phyloP scores from a whole-genome alignment of 1,140 invertebrate species.

The Rhopalosiphum padi region DNA sequence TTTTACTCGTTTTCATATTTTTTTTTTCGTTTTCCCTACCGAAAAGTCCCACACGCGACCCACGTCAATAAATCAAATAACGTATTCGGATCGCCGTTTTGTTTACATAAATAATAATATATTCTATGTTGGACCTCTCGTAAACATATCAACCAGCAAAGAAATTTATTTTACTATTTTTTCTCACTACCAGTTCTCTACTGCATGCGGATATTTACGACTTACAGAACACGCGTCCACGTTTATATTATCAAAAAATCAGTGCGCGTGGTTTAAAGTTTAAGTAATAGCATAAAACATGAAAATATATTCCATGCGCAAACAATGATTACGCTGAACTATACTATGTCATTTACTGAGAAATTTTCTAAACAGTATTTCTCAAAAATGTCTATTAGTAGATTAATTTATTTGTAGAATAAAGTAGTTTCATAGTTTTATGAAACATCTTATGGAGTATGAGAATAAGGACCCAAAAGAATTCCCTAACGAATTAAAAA shows the following conservation, averaged over 20 bases:
- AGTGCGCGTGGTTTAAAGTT: not conserved
- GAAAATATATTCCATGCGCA: not conserved
- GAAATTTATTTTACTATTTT: conserved; percentile 46
- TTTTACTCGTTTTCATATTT: conserved; percentile 19
- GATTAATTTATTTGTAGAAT: not conserved
- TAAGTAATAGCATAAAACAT: not conserved
- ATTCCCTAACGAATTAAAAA: too few species aligned
- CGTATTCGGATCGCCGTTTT: conserved; percentile 54
- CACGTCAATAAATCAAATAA: conserved; percentile 57
- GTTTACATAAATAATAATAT: conserved; percentile 56
- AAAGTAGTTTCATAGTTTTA: too few species aligned
- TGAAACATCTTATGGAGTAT: not conserved
- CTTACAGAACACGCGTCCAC: not conserved
- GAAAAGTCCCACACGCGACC: conserved; percentile 51
- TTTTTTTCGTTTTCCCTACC: conserved; percentile 25
- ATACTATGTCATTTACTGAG: not conserved
- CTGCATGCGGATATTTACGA: not conserved
- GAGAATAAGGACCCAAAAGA: too few species aligned
- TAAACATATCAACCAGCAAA: conserved; percentile 48
- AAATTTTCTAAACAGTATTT: not conserved
- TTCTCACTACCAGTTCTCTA: not conserved
- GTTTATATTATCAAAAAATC: not conserved
- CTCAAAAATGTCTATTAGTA: not conserved
- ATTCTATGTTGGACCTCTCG: conserved; percentile 49
- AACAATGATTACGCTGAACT: not conserved